Evolutionary conservation across 2,797 vertebrate species (phyloP).

Genomic region (Sitta carolinensis): DNA sequence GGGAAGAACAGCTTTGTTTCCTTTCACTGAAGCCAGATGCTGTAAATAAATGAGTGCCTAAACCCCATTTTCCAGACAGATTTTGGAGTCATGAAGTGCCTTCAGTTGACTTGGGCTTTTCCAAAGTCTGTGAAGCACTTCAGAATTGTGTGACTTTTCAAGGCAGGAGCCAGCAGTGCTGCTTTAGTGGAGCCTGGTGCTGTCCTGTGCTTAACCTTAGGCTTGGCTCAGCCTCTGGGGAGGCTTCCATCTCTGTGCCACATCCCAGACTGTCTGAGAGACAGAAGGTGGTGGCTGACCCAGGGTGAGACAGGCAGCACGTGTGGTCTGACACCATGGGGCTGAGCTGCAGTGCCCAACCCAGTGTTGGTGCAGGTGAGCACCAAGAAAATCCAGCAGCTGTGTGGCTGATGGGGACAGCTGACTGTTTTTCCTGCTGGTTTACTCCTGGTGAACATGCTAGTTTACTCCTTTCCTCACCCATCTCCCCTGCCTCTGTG

Average conservation of each 20-base stretch:
- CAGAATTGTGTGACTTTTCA: not conserved
- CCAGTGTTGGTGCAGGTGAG: too few species aligned
- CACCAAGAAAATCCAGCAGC: not conserved
- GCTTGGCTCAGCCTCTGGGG: not conserved
- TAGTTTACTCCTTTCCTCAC: not conserved
- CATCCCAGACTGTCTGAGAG: fast-evolving
- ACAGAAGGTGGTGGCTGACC: not conserved
- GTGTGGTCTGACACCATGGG: fast-evolving
- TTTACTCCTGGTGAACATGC: fast-evolving
- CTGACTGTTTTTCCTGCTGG: not conserved
- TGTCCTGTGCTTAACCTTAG: not conserved
- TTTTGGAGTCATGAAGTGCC: not conserved
- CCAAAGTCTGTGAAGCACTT: not conserved
- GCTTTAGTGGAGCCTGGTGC: fast-evolving
- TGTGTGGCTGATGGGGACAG: not conserved
- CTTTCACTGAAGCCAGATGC: not conserved
- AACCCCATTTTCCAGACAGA: not conserved
- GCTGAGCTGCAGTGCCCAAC: not conserved
- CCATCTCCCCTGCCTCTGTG: not conserved
- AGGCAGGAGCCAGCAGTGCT: not conserved
- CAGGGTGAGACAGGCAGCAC: not conserved
- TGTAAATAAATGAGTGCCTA: not conserved
- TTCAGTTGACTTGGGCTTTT: not conserved
- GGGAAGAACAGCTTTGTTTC: not conserved
- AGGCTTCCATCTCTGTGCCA: fast-evolving